Evolutionary conservation across 2,113 vertebrate genomes (phyloP).

Genomic region (Mormyrus lacerda): DNA sequence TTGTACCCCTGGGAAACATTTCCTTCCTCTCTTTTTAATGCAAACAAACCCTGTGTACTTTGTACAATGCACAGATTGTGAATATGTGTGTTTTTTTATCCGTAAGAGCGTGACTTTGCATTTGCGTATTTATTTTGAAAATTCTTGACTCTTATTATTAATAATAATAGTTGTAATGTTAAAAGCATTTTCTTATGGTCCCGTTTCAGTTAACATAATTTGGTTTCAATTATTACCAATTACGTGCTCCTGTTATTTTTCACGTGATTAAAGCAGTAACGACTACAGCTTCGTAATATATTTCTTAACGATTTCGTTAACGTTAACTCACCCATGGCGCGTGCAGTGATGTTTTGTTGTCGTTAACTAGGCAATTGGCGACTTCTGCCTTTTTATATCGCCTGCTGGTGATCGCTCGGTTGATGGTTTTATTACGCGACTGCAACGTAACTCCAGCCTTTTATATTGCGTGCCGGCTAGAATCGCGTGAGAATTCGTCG

Average conservation of each 20-base stretch:
- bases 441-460: not conserved
- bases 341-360: not conserved
- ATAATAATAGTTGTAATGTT: not conserved
- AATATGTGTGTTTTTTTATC: not conserved
- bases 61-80: not conserved
- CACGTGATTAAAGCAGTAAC: not conserved
- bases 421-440: not conserved
- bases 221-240: not conserved
- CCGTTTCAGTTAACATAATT: not conserved
- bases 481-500: not conserved
- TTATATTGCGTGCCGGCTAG: not conserved
- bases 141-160: not conserved
- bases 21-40: not conserved
- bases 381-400: not conserved
- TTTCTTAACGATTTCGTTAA: not conserved
- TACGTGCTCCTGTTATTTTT: not conserved
- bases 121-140: not conserved
- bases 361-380: not conserved
- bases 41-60: not conserved
- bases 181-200: not conserved
- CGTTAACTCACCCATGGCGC: not conserved
- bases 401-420: not conserved
- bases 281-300: not conserved
- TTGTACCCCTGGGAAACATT: not conserved
- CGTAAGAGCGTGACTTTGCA: not conserved